phyloP scores from a whole-genome alignment of 2,797 vertebrate genomes.

The Dallia pectoralis region DNA sequence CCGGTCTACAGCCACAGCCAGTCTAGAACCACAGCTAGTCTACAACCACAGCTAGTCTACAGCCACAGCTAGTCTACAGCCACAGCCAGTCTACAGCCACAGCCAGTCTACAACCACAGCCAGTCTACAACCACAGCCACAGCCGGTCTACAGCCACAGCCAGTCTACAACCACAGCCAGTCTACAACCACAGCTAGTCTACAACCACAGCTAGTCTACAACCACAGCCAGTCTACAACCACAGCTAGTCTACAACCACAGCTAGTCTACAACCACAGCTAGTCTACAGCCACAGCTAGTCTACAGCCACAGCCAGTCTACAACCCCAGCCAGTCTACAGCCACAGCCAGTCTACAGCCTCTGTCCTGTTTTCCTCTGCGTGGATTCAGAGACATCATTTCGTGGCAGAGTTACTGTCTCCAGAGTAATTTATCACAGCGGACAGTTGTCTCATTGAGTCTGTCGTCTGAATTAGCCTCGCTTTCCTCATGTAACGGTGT shows the following conservation, averaged over 20 bases:
- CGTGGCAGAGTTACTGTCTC: constrained; percentile 47
- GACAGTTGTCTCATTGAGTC: constrained; percentile 65
- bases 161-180: neutral
- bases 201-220: neutral
- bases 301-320: neutral
- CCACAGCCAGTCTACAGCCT: neutral
- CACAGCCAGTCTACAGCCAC: neutral
- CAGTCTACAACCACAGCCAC: neutral
- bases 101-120: neutral
- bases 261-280: neutral
- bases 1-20: too few species aligned
- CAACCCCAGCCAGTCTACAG: neutral
- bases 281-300: neutral
- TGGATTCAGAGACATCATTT: constrained; percentile 17
- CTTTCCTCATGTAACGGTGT: constrained; percentile 73
- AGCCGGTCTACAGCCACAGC: neutral
- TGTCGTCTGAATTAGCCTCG: constrained; percentile 56
- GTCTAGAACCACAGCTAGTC: too few species aligned
- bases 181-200: too few species aligned
- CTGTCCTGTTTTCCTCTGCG: neutral
- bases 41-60: too few species aligned
- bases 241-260: neutral
- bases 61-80: neutral
- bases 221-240: neutral
- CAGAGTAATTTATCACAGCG: constrained; percentile 59